phyloP scores from a whole-genome alignment of 2,797 vertebrate genomes.

The Rachycentron canadum region DNA sequence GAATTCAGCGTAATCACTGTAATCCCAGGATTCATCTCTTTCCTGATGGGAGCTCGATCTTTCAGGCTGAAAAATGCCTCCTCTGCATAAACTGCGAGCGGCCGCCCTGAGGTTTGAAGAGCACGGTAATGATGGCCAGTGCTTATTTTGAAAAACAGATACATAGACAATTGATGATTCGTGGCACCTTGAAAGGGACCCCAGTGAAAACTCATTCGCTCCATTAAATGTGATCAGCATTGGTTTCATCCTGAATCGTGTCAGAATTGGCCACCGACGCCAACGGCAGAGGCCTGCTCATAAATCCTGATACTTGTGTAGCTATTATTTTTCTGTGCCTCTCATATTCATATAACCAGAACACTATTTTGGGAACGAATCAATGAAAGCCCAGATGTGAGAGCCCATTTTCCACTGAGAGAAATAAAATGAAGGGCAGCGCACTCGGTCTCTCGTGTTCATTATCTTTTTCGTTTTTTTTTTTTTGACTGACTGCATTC shows the following conservation, averaged over 20 bases:
- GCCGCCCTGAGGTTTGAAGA: slow-evolving; percentile 56
- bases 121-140: slow-evolving; percentile 38
- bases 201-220: slow-evolving; percentile 4
- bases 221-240: slow-evolving; percentile 32
- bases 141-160: slow-evolving; percentile 39
- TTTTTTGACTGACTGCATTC: slow-evolving; percentile 42
- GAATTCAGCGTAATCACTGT: slow-evolving; percentile 44
- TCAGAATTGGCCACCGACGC: slow-evolving; percentile 16
- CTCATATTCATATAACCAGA: slow-evolving; percentile 35
- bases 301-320: slow-evolving; percentile 16
- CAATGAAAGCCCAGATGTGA: slow-evolving; percentile 49
- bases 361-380: slow-evolving; percentile 66
- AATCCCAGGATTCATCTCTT: slow-evolving; percentile 40
- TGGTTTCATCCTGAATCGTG: not conserved
- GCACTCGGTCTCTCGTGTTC: slow-evolving; percentile 46
- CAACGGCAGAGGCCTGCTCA: slow-evolving; percentile 5
- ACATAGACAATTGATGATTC: slow-evolving; percentile 24
- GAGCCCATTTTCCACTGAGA: slow-evolving; percentile 65
- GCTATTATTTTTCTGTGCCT: slow-evolving; percentile 26
- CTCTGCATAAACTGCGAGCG: slow-evolving; percentile 49
- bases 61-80: slow-evolving; percentile 43
- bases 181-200: slow-evolving; percentile 19
- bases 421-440: slow-evolving; percentile 58
- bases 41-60: slow-evolving; percentile 30
- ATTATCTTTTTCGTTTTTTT: slow-evolving; percentile 10